A percentile compares a stretch with the other conserved stretches of the same genome.
Conservation (phyloP, 2,113 vertebrate species). For the Hemicordylus capensis region DNA sequence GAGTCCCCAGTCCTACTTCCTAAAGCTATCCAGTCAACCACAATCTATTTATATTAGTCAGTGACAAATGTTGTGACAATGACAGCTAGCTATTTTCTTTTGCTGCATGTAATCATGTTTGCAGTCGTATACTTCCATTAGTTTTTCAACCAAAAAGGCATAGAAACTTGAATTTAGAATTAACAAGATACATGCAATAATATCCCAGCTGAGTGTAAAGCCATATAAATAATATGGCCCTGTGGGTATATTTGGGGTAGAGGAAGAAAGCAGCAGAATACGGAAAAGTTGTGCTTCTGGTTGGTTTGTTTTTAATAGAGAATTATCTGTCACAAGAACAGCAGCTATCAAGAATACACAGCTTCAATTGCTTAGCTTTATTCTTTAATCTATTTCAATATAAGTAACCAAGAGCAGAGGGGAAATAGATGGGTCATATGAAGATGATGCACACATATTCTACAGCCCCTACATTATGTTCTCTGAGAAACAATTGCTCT, state of each 20-base stretch:
- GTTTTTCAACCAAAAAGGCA: background rate
- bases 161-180: background rate
- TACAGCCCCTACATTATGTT: conserved; percentile 21
- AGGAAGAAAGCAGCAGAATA: background rate
- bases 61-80: no score
- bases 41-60: no score
- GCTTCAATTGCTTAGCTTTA: background rate
- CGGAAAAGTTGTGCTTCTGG: background rate
- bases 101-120: background rate
- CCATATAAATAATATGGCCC: background rate
- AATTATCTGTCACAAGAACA: background rate
- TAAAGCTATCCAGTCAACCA: no score
- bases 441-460: conserved; percentile 13
- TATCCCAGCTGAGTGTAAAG: no score
- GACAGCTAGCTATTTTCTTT: no score
- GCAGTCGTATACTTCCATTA: background rate
- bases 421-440: rapidly evolving
- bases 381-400: conserved; percentile 10
- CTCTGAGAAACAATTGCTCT: conserved; percentile 24
- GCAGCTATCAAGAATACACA: background rate
- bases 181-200: background rate
- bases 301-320: background rate
- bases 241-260: background rate
- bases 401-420: background rate
- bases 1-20: background rate